A percentile compares a stretch with the other conserved stretches of the same genome.
These are phyloP conservation scores for Cottus gobio DNA, from an alignment of 2,113 vertebrate genomes.

Conservation along the genomic window DNA sequence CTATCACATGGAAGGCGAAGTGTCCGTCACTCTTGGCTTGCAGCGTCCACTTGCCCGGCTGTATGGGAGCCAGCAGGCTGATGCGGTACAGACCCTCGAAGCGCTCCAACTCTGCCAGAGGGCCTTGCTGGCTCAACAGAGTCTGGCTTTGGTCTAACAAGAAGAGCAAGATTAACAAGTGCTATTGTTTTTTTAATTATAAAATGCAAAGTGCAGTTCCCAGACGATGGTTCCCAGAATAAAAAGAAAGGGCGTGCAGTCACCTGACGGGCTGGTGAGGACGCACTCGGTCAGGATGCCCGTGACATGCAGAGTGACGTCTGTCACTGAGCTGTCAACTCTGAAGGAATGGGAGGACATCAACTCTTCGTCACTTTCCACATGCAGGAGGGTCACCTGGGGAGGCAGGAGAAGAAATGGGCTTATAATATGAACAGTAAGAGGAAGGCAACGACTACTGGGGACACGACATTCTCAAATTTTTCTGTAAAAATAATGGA, in stretches of 20 bases:
- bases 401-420: background rate
- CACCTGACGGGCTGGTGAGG: constrained; percentile 84
- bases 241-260: background rate
- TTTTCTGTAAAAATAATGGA: background rate
- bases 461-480: background rate
- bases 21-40: constrained; percentile 69
- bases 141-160: constrained; percentile 75
- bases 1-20: constrained; percentile 83
- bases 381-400: constrained; percentile 87
- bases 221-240: background rate
- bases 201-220: background rate
- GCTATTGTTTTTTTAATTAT: background rate
- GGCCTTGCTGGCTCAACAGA: constrained; percentile 62
- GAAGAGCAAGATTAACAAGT: background rate
- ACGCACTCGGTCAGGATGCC: constrained; percentile 78
- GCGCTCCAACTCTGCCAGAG: constrained; percentile 68
- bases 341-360: constrained; percentile 76
- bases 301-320: constrained; percentile 81
- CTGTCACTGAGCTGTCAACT: constrained; percentile 83
- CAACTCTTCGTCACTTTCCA: constrained; percentile 60
- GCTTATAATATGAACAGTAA: background rate
- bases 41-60: constrained; percentile 84
- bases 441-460: background rate
- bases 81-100: constrained; percentile 84
- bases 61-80: constrained; percentile 75